phyloP scores from a whole-genome alignment of 2,888 invertebrate genomes.

The Seira musarum region DNA sequence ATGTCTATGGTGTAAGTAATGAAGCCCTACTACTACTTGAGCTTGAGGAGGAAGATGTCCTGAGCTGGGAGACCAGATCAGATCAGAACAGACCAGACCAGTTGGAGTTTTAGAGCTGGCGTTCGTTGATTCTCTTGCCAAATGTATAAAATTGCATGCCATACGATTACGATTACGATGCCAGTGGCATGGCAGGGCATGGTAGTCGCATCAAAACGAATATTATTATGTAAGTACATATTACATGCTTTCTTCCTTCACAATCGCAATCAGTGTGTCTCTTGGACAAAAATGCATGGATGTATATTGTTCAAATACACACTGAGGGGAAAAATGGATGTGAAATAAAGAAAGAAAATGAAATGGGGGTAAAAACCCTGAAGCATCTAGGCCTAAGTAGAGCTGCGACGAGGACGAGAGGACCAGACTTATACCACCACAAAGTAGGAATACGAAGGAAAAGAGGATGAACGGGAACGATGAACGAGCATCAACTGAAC shows the following conservation, averaged over 20 bases:
- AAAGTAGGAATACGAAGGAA: constrained; percentile 22
- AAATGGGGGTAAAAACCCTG: constrained; percentile 48
- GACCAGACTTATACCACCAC: too few relatives aligned
- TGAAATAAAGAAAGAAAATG: constrained; percentile 48
- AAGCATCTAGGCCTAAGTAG: constrained; percentile 41
- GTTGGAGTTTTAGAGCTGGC: background rate
- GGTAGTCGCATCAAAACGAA: background rate
- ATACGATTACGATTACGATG: constrained; percentile 6
- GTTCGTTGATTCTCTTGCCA: constrained; percentile 13
- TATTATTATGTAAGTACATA: background rate
- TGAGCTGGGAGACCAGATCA: too few relatives aligned
- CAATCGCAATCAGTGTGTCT: background rate
- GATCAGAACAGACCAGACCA: background rate
- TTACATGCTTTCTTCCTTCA: constrained; percentile 14
- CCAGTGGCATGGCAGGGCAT: constrained; percentile 16
- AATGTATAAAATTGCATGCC: constrained; percentile 9
- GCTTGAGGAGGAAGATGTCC: constrained; percentile 9
- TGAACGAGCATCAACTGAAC: background rate
- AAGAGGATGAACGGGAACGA: background rate
- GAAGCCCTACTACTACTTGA: constrained; percentile 38
- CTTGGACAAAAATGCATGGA: background rate
- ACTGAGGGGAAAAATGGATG: constrained; percentile 8
- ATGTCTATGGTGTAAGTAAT: constrained; percentile 1
- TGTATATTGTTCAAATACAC: background rate
- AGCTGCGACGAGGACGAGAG: too few relatives aligned